These are phyloP conservation scores for Maccullochella peelii DNA, from an alignment of 2,113 vertebrate species.

Conservation along the genomic window DNA sequence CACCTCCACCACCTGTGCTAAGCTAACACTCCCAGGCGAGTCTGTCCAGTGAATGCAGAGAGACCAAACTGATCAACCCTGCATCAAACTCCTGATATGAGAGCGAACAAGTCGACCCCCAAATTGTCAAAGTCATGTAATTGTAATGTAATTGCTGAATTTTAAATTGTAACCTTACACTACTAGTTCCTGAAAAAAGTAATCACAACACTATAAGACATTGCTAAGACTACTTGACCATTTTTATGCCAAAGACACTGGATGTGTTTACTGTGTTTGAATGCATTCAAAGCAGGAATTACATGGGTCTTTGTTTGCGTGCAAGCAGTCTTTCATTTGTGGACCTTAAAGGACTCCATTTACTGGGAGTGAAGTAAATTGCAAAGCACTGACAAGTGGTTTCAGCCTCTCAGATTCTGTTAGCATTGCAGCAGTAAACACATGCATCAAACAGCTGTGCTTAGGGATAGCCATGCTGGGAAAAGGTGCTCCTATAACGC, in stretches of 20 bases:
- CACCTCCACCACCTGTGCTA: no score
- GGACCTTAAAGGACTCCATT: constrained; percentile 28
- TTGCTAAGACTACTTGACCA: neutral
- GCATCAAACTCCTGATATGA: no score
- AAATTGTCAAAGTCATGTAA: no score
- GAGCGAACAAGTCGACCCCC: no score
- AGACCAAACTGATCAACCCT: no score
- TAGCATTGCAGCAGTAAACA: constrained; percentile 39
- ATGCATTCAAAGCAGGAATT: neutral
- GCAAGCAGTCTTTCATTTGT: constrained; percentile 21
- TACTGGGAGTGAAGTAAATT: constrained; percentile 40
- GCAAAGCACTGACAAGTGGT: constrained; percentile 22
- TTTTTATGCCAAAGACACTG: neutral
- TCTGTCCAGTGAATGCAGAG: no score
- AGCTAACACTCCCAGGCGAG: no score
- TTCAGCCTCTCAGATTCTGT: constrained; percentile 26
- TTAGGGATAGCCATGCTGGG: constrained; percentile 8
- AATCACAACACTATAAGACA: no score
- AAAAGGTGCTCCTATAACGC: constrained; percentile 8
- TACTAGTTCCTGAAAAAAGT: no score
- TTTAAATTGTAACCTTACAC: no score
- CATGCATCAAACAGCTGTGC: constrained; percentile 56
- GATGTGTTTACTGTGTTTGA: neutral
- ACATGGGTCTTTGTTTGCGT: constrained; percentile 6
- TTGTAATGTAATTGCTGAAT: no score